These are phyloP conservation scores for Orchesellides sinensis DNA, from an alignment of 2,888 invertebrate genomes.

Conservation along the genomic window DNA sequence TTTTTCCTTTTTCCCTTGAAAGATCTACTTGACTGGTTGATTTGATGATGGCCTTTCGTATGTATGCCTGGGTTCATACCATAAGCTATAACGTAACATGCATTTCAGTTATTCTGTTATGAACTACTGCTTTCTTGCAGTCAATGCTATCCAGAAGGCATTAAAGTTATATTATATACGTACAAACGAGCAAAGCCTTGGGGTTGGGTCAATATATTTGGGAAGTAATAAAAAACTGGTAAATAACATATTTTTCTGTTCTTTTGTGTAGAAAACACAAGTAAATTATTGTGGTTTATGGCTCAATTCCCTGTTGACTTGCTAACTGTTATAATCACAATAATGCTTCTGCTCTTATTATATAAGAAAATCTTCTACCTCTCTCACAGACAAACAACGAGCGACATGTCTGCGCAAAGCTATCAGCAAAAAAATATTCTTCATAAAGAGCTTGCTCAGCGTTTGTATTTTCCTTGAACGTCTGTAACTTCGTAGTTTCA, in stretches of 20 bases:
- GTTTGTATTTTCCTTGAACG: conserved; percentile 29
- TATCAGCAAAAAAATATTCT: no score
- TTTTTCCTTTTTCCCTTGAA: conserved; percentile 12
- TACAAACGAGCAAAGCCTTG: neutral
- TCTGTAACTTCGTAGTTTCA: neutral
- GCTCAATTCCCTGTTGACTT: conserved; percentile 53
- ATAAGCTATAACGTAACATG: neutral
- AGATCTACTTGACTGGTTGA: conserved; percentile 1
- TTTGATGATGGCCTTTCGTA: conserved; percentile 15
- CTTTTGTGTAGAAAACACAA: conserved; percentile 53
- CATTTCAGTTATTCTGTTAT: neutral
- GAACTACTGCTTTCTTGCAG: conserved; percentile 9
- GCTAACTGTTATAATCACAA: neutral
- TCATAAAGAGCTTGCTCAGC: neutral
- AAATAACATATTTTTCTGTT: conserved; percentile 61
- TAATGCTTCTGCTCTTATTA: no score
- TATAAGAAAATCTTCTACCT: no score
- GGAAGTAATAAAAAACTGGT: conserved; percentile 51
- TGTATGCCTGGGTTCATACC: neutral
- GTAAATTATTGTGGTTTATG: conserved; percentile 61
- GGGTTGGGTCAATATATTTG: conserved; percentile 17
- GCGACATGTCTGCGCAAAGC: no score
- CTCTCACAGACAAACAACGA: no score
- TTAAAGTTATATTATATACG: neutral
- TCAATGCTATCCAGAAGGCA: neutral